A percentile compares a stretch with the other conserved stretches of the same genome.
Conservation (phyloP, 2,113 vertebrate genomes). For the Emydura subglobosa region DNA sequence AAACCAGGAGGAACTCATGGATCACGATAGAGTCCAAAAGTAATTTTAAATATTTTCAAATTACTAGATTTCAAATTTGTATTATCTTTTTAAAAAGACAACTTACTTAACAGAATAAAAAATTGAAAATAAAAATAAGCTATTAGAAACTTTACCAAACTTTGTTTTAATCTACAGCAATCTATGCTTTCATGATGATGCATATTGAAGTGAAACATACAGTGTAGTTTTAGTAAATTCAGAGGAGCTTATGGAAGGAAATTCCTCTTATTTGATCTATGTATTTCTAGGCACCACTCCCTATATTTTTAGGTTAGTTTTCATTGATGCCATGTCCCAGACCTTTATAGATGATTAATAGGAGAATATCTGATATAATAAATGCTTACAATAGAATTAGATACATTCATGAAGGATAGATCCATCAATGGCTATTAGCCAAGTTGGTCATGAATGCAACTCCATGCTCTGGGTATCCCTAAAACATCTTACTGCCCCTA, state of each 20-base stretch:
- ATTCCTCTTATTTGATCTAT: not conserved
- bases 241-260: accelerated
- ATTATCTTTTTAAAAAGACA: not conserved
- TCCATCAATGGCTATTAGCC: not conserved
- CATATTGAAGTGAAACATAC: accelerated
- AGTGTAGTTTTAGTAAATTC: not conserved
- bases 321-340: not conserved
- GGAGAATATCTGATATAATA: not conserved
- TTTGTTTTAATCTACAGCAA: not conserved
- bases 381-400: not conserved
- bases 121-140: not conserved
- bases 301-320: not conserved
- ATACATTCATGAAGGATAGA: not conserved
- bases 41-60: no score
- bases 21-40: not conserved
- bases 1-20: not conserved
- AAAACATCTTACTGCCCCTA: not conserved
- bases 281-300: not conserved
- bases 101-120: not conserved
- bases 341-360: conserved; percentile 6
- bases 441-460: not conserved
- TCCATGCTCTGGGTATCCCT: not conserved
- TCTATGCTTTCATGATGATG: not conserved
- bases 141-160: not conserved
- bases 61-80: not conserved